phyloP scores from a whole-genome alignment of 2,888 invertebrate species.

The Rotaria macrura region DNA sequence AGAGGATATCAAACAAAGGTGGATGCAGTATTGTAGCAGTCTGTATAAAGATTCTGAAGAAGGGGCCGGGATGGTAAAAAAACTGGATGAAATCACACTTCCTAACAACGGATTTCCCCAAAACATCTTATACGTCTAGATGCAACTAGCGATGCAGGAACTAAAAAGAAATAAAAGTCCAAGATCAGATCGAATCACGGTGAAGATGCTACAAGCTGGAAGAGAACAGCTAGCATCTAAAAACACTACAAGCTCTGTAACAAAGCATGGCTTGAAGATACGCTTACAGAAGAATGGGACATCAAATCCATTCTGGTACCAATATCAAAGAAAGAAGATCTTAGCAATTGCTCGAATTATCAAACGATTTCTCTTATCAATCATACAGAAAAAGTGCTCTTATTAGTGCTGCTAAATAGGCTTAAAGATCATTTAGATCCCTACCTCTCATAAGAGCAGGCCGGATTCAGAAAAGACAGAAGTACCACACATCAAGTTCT shows the following conservation, averaged over 20 bases:
- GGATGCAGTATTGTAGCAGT: no score
- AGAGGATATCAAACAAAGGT: no score
- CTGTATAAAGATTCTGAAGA: no score
- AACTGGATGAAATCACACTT: no score
- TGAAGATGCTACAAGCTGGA: neutral
- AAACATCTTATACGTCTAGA: no score
- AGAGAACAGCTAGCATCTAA: neutral
- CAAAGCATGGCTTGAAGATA: neutral
- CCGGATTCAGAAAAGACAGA: no score
- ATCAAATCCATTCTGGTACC: neutral
- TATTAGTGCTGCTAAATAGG: neutral
- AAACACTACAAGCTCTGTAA: neutral
- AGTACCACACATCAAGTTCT: no score
- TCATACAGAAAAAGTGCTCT: neutral
- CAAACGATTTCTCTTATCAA: constrained; percentile 7
- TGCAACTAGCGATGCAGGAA: no score
- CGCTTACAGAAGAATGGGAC: neutral
- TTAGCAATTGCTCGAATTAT: neutral
- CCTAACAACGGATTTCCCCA: no score
- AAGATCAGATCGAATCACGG: neutral
- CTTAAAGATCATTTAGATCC: neutral
- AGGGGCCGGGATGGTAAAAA: no score
- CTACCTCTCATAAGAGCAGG: neutral
- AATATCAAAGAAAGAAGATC: neutral
- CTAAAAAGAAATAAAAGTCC: neutral